phyloP scores from a whole-genome alignment of 2,113 vertebrate genomes.

The Neofelis nebulosa region DNA sequence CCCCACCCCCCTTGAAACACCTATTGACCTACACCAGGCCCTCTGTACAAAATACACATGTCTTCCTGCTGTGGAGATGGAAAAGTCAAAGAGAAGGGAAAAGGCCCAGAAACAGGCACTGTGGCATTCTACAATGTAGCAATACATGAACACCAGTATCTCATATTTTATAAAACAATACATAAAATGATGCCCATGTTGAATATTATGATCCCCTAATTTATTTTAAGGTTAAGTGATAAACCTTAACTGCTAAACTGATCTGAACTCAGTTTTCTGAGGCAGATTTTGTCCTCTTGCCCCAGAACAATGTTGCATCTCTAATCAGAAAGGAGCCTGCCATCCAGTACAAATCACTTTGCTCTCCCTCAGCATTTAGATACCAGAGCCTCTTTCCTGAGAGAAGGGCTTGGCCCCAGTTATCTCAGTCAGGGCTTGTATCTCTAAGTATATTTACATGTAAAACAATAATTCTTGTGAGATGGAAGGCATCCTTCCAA shows the following conservation, averaged over 20 bases:
- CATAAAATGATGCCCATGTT: neutral
- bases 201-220: neutral
- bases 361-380: neutral
- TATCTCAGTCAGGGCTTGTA: neutral
- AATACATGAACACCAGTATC: neutral
- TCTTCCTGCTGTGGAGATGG: neutral
- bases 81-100: neutral
- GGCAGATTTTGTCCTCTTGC: neutral
- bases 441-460: neutral
- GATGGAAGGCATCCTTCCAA: neutral
- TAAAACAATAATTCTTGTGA: neutral
- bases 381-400: neutral
- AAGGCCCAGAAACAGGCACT: neutral
- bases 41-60: neutral
- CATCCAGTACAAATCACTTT: too few species aligned
- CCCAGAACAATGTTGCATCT: neutral
- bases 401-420: neutral
- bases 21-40: neutral
- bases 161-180: neutral
- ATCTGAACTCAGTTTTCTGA: neutral
- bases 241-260: neutral
- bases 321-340: neutral
- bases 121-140: neutral
- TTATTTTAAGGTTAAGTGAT: neutral
- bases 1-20: neutral